A percentile compares a stretch with the other conserved stretches of the same genome.
phyloP scores from a whole-genome alignment of 2,113 vertebrate species.

The Phycodurus eques region DNA sequence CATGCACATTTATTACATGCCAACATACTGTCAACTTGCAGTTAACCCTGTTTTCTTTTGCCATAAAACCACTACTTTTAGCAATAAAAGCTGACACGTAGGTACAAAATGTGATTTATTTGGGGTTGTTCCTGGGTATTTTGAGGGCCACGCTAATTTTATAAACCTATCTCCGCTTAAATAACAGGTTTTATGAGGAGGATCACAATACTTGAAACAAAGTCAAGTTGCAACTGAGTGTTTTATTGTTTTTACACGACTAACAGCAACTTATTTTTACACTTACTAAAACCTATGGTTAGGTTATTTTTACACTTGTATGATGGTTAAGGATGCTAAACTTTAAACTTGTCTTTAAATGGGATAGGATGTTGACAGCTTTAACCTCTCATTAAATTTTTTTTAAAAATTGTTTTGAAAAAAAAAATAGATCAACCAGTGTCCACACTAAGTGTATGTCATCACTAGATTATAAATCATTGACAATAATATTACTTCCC shows the following conservation, averaged over 20 bases:
- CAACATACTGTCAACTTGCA: conserved; percentile 9
- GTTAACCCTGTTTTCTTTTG: conserved; percentile 14
- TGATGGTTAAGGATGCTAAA: not conserved
- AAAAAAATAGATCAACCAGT: not conserved
- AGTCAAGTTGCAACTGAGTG: not conserved
- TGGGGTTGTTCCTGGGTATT: not conserved
- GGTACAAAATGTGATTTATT: not conserved
- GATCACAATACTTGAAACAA: not conserved
- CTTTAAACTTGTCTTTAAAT: not conserved
- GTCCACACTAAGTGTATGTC: not conserved
- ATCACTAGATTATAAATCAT: not conserved
- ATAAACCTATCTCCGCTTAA: not conserved
- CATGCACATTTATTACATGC: conserved; percentile 11
- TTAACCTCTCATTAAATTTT: not conserved
- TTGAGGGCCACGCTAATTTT: not conserved
- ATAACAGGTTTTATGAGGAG: not conserved
- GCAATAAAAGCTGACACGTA: not conserved
- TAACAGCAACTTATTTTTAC: not conserved
- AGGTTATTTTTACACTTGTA: not conserved
- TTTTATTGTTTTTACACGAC: not conserved
- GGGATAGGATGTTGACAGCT: not conserved
- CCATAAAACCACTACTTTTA: not conserved
- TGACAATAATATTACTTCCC: not conserved
- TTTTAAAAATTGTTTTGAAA: not conserved
- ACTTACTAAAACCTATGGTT: not conserved